Base-by-base conservation (phyloP, 2,888 invertebrate species). In the Flexamia atlantica region DNA sequence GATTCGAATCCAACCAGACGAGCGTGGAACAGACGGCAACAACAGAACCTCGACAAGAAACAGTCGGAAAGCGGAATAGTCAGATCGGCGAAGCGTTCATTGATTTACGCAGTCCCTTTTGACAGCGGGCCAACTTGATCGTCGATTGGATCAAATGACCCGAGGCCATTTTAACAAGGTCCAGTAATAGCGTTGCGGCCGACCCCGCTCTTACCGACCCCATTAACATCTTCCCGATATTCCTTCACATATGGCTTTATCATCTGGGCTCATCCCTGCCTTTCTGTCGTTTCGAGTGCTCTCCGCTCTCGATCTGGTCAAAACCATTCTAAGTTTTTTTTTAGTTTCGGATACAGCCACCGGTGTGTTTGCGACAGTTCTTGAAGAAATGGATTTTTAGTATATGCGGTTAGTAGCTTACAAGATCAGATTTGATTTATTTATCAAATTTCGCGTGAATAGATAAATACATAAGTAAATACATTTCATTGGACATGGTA, bases 151-250 rank as follows among this genome's bases (percentile, higher is more conserved):
- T 86, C 86, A 87, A 87, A 87, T 87, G 87, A 87, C 86, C 85
- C 87, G 84, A 84, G 84, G 76, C 76, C 83, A 84, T 86, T 87
- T 87, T 87, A 87, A 87, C 87, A 87, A 87, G 87, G 87, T 76
- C 76, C 76, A 50, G 76, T 76, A 76, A 76, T 76, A 46, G 76
- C 53, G 42, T 76, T 76, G 76, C 50, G 76, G 76, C 46, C 72
- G 40, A 23, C 68, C 68, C 30, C 50, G 42, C 76, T 50, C 76
- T 76, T 50, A 30, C 76, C 76, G 20, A 9, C 76, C 76, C 76
- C 76, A 76, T 76, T 76, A 76, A 76, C 76, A 76, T 76, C 76
- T 76, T 76, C 30, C 76, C 76, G 76, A 76, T 76, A 76, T 50
- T 50, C 76, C 76, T 50, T 76, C 76, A 76, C 76, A 76, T 50